Conservation (phyloP, 2,797 vertebrate species). For the Neosilurus hyrtlii region DNA sequence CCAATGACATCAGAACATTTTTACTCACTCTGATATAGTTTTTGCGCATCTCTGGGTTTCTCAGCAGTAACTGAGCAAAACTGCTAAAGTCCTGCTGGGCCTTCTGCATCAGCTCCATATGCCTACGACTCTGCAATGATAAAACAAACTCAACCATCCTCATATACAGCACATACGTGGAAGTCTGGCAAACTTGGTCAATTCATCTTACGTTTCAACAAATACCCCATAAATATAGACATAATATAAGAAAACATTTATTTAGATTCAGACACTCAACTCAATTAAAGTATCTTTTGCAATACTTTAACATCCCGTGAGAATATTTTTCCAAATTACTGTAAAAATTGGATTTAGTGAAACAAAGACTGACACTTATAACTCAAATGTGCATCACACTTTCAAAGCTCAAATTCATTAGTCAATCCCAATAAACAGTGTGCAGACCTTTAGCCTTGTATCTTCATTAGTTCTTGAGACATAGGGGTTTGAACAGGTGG, state of each 20-base stretch:
- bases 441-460: too few relatives aligned
- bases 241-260: not conserved
- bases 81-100: slow-evolving; percentile 67
- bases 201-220: not conserved
- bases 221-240: not conserved
- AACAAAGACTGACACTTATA: too few relatives aligned
- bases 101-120: slow-evolving; percentile 71
- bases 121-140: slow-evolving; percentile 58
- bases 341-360: too few relatives aligned
- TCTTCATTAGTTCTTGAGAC: too few relatives aligned
- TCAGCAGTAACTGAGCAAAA: slow-evolving; percentile 63
- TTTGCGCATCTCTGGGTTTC: slow-evolving; percentile 60
- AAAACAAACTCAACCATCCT: not conserved
- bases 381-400: too few relatives aligned
- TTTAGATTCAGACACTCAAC: not conserved
- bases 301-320: too few relatives aligned
- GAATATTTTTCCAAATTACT: too few relatives aligned
- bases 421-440: too few relatives aligned
- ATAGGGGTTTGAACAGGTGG: too few relatives aligned
- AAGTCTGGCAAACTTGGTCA: not conserved
- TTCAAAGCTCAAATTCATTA: too few relatives aligned
- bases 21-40: slow-evolving; percentile 63
- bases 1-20: slow-evolving; percentile 4
- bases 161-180: not conserved
- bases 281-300: too few relatives aligned